Evolutionary conservation across 2,113 vertebrate genomes (phyloP).

Genomic region (Melospiza georgiana): DNA sequence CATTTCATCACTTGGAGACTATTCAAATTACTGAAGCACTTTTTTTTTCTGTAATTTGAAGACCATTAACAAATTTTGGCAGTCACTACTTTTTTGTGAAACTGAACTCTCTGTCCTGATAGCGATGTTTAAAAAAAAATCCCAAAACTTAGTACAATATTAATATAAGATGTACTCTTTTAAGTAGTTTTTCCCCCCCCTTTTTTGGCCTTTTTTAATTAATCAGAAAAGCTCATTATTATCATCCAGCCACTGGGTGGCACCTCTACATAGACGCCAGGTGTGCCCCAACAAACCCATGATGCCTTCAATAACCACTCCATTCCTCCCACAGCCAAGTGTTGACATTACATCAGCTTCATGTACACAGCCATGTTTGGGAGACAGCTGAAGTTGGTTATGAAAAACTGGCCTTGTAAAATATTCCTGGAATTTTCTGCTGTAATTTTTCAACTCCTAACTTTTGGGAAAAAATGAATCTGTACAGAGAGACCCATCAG

Average conservation of each 20-base stretch:
- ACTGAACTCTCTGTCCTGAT: not conserved
- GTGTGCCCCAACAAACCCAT: not conserved
- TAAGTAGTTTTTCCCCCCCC: rapidly evolving
- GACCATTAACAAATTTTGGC: not conserved
- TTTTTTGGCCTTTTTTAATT: not conserved
- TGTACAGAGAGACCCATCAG: not conserved
- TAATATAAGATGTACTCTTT: not conserved
- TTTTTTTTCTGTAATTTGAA: not conserved
- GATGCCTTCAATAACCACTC: not conserved
- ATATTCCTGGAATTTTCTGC: not conserved
- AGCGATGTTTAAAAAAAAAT: not conserved
- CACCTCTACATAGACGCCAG: not conserved
- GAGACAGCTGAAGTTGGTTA: not conserved
- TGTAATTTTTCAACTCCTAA: not conserved
- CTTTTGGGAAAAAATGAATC: not conserved
- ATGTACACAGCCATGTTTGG: rapidly evolving
- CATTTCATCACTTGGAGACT: not conserved
- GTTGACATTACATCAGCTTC: not conserved
- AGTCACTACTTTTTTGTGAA: not conserved
- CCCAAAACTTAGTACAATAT: not conserved
- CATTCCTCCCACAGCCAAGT: not conserved
- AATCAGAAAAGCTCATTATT: not conserved
- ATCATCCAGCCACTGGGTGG: slow-evolving; percentile 54
- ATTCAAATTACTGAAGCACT: not conserved
- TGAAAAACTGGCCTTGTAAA: not conserved